These are phyloP conservation scores for Ramphastos sulfuratus DNA, from an alignment of 2,113 vertebrate species.

Conservation along the genomic window DNA sequence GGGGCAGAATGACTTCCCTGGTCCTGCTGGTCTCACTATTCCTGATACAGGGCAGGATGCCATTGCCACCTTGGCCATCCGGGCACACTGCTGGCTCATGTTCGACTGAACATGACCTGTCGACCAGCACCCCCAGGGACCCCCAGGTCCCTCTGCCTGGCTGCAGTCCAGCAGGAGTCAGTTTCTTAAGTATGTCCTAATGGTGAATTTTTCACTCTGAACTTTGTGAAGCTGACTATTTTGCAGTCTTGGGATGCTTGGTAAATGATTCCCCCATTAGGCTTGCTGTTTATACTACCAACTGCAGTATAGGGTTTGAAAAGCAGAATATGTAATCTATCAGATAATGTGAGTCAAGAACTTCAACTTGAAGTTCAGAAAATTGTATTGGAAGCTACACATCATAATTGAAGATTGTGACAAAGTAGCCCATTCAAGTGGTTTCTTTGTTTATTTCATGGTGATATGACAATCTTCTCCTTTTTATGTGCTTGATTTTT, in stretches of 20 bases:
- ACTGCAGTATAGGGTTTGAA: neutral
- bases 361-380: neutral
- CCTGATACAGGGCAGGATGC: too few species aligned
- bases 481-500: too few species aligned
- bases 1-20: too few species aligned
- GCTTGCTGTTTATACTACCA: neutral
- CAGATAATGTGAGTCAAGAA: neutral
- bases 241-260: neutral
- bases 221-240: neutral
- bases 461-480: neutral
- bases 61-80: too few species aligned
- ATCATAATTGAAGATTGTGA: neutral
- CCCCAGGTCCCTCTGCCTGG: too few species aligned
- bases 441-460: neutral
- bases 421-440: neutral
- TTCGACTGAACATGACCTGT: too few species aligned
- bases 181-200: neutral
- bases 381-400: accelerated
- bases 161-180: neutral
- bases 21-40: too few species aligned
- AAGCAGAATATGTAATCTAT: neutral
- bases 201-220: neutral
- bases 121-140: too few species aligned
- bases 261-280: neutral
- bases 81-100: too few species aligned